A percentile compares a stretch with the other conserved stretches of the same genome.
phyloP scores from a whole-genome alignment of 2,888 invertebrate genomes.

The Marronus borbonicus region DNA sequence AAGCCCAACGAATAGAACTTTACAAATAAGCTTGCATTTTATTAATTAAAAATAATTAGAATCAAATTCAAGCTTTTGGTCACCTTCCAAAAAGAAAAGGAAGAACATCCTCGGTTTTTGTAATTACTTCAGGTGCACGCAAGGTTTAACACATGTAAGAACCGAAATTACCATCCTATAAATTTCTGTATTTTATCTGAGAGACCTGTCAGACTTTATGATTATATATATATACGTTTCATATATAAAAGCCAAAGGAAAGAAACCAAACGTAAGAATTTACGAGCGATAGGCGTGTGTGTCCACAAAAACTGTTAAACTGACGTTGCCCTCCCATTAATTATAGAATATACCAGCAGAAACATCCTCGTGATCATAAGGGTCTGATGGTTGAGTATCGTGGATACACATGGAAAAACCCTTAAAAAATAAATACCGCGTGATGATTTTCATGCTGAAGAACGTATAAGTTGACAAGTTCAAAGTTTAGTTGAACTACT shows the following conservation, averaged over 20 bases:
- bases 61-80: too few relatives aligned
- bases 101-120: too few relatives aligned
- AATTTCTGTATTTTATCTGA: constrained; percentile 5
- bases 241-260: constrained; percentile 8
- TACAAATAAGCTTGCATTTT: too few relatives aligned
- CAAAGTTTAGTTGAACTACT: too few relatives aligned
- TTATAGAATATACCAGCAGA: constrained; percentile 40
- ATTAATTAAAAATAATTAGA: too few relatives aligned
- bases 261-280: constrained; percentile 25
- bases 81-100: too few relatives aligned
- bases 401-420: constrained; percentile 13
- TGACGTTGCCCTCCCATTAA: constrained; percentile 36
- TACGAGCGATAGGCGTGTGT: constrained; percentile 35
- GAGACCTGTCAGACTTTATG: constrained; percentile 20
- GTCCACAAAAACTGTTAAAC: constrained; percentile 41
- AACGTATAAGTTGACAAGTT: not conserved
- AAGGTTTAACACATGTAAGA: not conserved
- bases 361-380: constrained; percentile 22
- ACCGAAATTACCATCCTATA: not conserved
- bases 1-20: too few relatives aligned
- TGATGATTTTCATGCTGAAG: not conserved
- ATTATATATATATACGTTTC: not conserved
- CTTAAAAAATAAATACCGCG: not conserved
- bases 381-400: constrained; percentile 3
- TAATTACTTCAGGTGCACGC: not conserved